phyloP scores from a whole-genome alignment of 1,140 invertebrate genomes.

The Piezodorus guildinii region DNA sequence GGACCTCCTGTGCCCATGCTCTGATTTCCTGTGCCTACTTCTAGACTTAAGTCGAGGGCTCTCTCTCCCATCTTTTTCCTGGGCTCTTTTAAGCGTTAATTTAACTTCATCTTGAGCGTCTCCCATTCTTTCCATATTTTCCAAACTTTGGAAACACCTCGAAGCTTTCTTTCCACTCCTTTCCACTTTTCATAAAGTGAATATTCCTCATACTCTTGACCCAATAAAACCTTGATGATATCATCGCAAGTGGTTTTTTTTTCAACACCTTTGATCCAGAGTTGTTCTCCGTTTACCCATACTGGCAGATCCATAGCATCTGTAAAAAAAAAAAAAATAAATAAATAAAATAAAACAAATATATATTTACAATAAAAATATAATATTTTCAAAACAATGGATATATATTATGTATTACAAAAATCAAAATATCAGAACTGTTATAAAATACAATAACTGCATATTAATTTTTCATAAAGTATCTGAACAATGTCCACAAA shows the following conservation, averaged over 20 bases:
- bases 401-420: not conserved
- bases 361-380: no score
- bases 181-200: conserved; percentile 51
- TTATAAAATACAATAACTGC: no score
- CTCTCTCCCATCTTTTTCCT: conserved; percentile 28
- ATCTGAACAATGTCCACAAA: no score
- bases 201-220: conserved; percentile 33
- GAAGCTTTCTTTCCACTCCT: conserved; percentile 55
- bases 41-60: conserved; percentile 25
- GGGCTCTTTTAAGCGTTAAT: conserved; percentile 35
- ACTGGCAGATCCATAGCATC: conserved; percentile 51
- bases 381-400: no score
- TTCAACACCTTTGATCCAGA: conserved; percentile 66
- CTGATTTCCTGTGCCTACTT: conserved; percentile 27
- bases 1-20: conserved; percentile 4
- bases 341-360: no score
- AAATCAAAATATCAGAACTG: no score
- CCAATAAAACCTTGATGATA: conserved; percentile 54
- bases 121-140: conserved; percentile 62
- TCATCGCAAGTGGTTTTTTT: conserved; percentile 65
- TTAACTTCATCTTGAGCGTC: conserved; percentile 54
- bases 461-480: no score
- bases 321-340: conserved; percentile 8
- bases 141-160: conserved; percentile 52
- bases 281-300: conserved; percentile 57